Evolutionary conservation across 2,888 invertebrate genomes (phyloP).

Genomic region (Pandemis cinnamomeana): DNA sequence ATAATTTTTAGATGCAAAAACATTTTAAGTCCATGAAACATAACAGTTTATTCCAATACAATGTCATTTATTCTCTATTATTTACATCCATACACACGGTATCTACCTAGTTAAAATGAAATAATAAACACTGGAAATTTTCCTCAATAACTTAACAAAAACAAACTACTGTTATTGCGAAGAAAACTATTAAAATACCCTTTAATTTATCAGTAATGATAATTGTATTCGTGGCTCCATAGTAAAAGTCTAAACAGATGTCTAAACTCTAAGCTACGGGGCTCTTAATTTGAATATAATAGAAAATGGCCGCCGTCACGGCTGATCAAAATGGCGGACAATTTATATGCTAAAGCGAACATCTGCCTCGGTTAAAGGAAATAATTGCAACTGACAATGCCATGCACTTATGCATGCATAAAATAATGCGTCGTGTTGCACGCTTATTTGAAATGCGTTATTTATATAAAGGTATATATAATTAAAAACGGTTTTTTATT

Average conservation of each 20-base stretch:
- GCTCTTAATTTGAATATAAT: slow-evolving; percentile 75
- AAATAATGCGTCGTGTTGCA: slow-evolving; percentile 32
- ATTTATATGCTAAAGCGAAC: slow-evolving; percentile 69
- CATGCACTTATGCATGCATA: slow-evolving; percentile 49
- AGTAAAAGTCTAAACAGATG: slow-evolving; percentile 8
- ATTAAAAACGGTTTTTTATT: no score
- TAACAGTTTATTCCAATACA: no score
- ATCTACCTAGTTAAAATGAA: no score
- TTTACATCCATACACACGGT: no score
- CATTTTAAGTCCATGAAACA: no score
- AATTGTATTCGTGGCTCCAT: not conserved
- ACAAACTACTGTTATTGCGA: no score
- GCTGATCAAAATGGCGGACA: slow-evolving; percentile 56
- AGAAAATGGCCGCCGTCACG: slow-evolving; percentile 65
- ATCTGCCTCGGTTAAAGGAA: slow-evolving; percentile 55
- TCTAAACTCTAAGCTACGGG: slow-evolving; percentile 5
- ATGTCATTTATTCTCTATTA: no score
- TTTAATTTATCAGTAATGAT: not conserved
- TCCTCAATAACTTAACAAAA: no score
- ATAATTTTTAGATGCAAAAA: no score
- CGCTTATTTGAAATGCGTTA: slow-evolving; percentile 5
- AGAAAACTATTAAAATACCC: no score
- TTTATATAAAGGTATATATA: not conserved
- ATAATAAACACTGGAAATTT: no score
- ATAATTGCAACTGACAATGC: slow-evolving; percentile 53